These are phyloP conservation scores for Galagoides demidoff DNA, from an alignment of 2,797 vertebrate genomes.

Conservation along the genomic window DNA sequence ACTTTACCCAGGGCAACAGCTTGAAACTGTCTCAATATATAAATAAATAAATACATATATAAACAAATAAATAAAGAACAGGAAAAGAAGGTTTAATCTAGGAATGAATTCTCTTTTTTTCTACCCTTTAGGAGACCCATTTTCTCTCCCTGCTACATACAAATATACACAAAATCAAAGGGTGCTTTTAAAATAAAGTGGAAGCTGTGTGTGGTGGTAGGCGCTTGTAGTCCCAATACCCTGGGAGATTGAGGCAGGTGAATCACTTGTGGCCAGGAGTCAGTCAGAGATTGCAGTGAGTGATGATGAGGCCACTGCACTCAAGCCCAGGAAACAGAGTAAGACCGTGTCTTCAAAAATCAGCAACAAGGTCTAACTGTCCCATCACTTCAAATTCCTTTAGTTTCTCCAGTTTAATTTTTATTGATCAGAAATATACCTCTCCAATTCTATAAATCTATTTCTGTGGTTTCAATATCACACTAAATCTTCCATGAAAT, in stretches of 20 bases:
- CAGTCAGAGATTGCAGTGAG: not conserved
- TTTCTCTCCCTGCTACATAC: not conserved
- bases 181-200: not conserved
- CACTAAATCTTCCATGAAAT: not conserved
- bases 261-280: not conserved
- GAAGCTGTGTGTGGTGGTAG: not conserved
- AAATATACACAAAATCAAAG: not conserved
- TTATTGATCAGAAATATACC: not conserved
- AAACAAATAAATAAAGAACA: not conserved
- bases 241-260: not conserved
- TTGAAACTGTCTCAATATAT: no score
- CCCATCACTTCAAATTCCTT: not conserved
- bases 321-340: not conserved
- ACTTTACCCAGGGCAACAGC: no score
- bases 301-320: no score
- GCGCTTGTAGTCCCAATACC: not conserved
- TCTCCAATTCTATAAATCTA: not conserved
- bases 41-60: no score
- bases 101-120: not conserved
- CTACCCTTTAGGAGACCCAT: not conserved
- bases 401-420: not conserved
- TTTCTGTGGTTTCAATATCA: not conserved
- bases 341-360: not conserved
- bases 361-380: not conserved
- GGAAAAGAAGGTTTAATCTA: no score